These are phyloP conservation scores for Poeciliopsis infans DNA, from an alignment of 2,797 vertebrate species.

Conservation along the genomic window DNA sequence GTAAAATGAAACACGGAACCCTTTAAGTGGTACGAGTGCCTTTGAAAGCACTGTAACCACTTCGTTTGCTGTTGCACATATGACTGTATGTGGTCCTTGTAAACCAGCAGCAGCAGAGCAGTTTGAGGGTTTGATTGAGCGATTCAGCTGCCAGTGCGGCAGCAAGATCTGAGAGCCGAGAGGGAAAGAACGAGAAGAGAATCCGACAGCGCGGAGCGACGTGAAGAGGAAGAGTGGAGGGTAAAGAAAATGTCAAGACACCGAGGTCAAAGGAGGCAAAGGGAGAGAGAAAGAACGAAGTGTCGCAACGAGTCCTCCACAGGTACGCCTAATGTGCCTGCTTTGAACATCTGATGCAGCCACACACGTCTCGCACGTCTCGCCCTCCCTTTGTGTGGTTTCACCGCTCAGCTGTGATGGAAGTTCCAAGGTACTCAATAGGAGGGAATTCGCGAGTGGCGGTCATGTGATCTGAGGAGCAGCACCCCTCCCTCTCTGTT, in stretches of 20 bases:
- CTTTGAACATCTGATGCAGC: slow-evolving; percentile 26
- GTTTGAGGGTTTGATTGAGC: slow-evolving; percentile 19
- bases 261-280: slow-evolving; percentile 15
- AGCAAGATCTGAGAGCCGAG: not conserved
- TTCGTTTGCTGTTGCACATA: not conserved
- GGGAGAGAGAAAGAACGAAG: slow-evolving; percentile 44
- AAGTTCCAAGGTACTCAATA: slow-evolving; percentile 49
- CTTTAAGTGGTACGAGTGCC: not conserved
- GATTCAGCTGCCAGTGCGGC: slow-evolving; percentile 15
- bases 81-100: not conserved
- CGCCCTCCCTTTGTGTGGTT: slow-evolving; percentile 9
- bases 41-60: slow-evolving; percentile 2
- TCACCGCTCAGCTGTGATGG: slow-evolving; percentile 41
- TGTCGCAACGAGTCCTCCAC: slow-evolving; percentile 57
- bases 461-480: slow-evolving; percentile 45
- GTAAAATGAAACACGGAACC: not conserved
- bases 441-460: slow-evolving; percentile 30
- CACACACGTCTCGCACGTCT: slow-evolving; percentile 4
- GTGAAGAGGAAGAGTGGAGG: slow-evolving; percentile 4
- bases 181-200: slow-evolving; percentile 9
- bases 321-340: slow-evolving; percentile 58
- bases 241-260: slow-evolving; percentile 18
- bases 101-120: slow-evolving; percentile 17
- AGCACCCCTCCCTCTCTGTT: not conserved
- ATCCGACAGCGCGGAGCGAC: not conserved